Percentiles rank a stretch among this genome's conserved stretches.
phyloP scores from a whole-genome alignment of 1,140 invertebrate species.

The Aphelinus atriplicis region DNA sequence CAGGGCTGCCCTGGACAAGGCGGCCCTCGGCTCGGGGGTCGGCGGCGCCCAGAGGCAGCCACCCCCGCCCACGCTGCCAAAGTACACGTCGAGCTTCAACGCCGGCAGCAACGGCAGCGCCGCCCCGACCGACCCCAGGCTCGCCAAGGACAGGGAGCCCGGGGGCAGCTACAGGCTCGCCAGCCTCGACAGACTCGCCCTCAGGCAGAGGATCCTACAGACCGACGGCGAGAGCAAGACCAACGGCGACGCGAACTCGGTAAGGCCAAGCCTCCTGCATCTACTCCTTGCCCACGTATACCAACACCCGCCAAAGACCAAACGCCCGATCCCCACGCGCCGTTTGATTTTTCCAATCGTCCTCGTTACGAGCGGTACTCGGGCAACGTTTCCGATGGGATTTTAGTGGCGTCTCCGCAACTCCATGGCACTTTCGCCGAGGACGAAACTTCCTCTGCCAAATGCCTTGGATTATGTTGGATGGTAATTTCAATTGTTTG shows the following conservation, averaged over 20 bases:
- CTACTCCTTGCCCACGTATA: too few relatives aligned
- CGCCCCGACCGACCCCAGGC: conserved; percentile 63
- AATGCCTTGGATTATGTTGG: too few relatives aligned
- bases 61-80: conserved; percentile 74
- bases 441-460: too few relatives aligned
- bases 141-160: conserved; percentile 66
- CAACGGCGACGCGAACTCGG: conserved; percentile 61
- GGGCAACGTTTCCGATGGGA: too few relatives aligned
- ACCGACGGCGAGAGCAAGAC: conserved; percentile 62
- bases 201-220: conserved; percentile 74
- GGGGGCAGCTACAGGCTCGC: conserved; percentile 74
- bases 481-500: too few relatives aligned
- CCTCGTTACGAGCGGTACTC: too few relatives aligned
- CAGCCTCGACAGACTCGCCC: conserved; percentile 76
- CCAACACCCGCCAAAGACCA: too few relatives aligned
- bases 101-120: conserved; percentile 65
- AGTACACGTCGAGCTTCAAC: conserved; percentile 72
- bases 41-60: conserved; percentile 60
- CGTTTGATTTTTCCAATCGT: too few relatives aligned
- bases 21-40: not conserved
- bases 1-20: conserved; percentile 43
- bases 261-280: conserved; percentile 47
- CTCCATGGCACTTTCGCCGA: too few relatives aligned
- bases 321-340: too few relatives aligned
- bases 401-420: too few relatives aligned